These are phyloP conservation scores for Perizoma affinitatum DNA, from an alignment of 2,888 invertebrate species.

Conservation along the genomic window DNA sequence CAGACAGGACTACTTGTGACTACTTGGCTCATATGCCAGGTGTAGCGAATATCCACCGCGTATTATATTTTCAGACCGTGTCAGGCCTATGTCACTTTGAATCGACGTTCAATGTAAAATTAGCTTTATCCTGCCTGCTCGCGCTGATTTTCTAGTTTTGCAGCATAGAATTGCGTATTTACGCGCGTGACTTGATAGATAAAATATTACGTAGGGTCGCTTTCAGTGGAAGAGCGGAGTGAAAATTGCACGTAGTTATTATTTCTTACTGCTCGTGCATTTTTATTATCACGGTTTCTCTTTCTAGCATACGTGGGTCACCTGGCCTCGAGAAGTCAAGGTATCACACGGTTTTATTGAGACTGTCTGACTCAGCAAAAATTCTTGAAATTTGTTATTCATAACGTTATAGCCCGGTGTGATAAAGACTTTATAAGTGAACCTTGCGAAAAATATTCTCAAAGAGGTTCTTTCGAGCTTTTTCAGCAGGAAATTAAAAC, in stretches of 20 bases:
- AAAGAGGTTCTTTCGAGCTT: too few relatives aligned
- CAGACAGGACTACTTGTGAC: constrained; percentile 60
- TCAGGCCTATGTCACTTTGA: constrained; percentile 29
- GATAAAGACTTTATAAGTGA: constrained; percentile 12
- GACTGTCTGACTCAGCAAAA: constrained; percentile 35
- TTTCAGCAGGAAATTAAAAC: too few relatives aligned
- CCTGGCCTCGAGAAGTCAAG: constrained; percentile 38
- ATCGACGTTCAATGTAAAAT: constrained; percentile 20
- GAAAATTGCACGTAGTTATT: background rate
- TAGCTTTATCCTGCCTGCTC: constrained; percentile 13
- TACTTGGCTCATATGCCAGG: constrained; percentile 66
- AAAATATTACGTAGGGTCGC: background rate
- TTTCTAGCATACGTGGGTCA: constrained; percentile 42
- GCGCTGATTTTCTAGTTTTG: constrained; percentile 13
- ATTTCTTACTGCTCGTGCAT: constrained; percentile 30
- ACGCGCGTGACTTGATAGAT: background rate
- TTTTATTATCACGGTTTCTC: constrained; percentile 58
- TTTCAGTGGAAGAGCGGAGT: background rate
- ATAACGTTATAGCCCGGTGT: constrained; percentile 19
- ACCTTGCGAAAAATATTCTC: too few relatives aligned
- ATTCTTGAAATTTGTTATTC: constrained; percentile 30
- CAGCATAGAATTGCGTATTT: background rate
- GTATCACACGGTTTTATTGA: constrained; percentile 33
- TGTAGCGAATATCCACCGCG: constrained; percentile 67
- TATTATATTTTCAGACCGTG: constrained; percentile 71